A percentile compares a stretch with the other conserved stretches of the same genome.
These are phyloP conservation scores for Bombyx huttoni DNA, from an alignment of 2,888 invertebrate genomes.

Conservation along the genomic window DNA sequence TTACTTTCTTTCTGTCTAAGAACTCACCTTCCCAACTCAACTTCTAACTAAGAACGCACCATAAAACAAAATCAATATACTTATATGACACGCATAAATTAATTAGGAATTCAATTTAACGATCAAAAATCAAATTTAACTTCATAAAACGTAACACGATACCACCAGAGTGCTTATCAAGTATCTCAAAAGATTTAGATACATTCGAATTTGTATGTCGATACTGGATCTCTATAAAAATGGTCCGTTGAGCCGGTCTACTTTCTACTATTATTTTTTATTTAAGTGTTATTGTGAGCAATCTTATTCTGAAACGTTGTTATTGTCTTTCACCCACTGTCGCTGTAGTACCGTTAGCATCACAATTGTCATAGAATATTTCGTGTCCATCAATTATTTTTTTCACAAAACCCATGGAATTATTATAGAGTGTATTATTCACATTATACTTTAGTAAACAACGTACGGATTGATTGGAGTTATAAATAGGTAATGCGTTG, in stretches of 20 bases:
- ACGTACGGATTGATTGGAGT: too few relatives aligned
- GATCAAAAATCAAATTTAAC: background rate
- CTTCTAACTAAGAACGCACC: too few relatives aligned
- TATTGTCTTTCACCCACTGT: constrained; percentile 17
- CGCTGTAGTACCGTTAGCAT: constrained; percentile 1
- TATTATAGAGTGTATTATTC: background rate
- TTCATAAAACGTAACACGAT: background rate
- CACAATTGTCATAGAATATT: background rate
- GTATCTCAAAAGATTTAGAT: background rate
- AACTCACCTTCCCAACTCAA: too few relatives aligned
- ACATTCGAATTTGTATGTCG: background rate
- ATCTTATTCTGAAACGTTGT: constrained; percentile 1
- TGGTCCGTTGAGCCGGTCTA: background rate
- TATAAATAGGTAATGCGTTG: too few relatives aligned
- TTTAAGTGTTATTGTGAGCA: background rate
- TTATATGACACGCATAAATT: background rate
- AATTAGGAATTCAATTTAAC: background rate
- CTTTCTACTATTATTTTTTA: background rate
- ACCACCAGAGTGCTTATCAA: background rate
- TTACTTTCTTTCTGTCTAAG: too few relatives aligned
- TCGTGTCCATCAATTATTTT: background rate
- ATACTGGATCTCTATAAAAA: background rate
- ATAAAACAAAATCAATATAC: background rate
- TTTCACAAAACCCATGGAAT: background rate
- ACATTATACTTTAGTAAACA: too few relatives aligned